These are phyloP conservation scores for Achroia grisella DNA, from an alignment of 1,140 invertebrate genomes.

Conservation along the genomic window DNA sequence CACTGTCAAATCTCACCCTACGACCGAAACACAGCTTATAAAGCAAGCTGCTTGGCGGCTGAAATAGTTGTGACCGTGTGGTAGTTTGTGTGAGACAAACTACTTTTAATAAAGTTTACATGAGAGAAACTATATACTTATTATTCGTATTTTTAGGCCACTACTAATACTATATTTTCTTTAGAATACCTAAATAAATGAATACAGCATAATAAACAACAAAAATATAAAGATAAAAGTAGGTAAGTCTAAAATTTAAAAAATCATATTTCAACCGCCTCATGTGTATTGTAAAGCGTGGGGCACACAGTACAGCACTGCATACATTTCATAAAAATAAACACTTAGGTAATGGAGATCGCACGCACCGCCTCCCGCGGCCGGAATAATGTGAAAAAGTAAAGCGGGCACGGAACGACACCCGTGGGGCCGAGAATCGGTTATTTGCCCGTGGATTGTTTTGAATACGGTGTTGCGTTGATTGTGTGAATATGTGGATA, in stretches of 20 bases:
- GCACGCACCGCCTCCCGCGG: slow-evolving; percentile 19
- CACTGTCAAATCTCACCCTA: no score
- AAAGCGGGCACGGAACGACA: slow-evolving; percentile 44
- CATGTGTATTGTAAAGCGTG: slow-evolving; percentile 23
- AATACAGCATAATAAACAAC: no score
- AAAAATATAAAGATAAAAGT: not conserved
- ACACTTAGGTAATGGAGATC: slow-evolving; percentile 61
- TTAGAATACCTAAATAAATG: no score
- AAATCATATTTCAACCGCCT: slow-evolving; percentile 16
- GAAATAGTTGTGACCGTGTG: no score
- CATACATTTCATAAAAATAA: slow-evolving; percentile 52
- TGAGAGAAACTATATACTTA: no score
- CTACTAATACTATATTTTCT: no score
- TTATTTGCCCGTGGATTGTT: slow-evolving; percentile 53
- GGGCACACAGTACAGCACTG: slow-evolving; percentile 19
- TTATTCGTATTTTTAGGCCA: no score
- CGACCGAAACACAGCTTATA: no score
- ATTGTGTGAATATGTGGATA: slow-evolving; percentile 10
- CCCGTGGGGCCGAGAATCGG: slow-evolving; percentile 43
- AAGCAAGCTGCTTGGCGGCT: no score
- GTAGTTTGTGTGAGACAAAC: no score
- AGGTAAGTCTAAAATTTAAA: slow-evolving; percentile 5
- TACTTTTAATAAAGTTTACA: no score
- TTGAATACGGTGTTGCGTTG: slow-evolving; percentile 37
- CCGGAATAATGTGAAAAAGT: slow-evolving; percentile 52